Percentiles rank a stretch among this genome's conserved stretches.
These are phyloP conservation scores for Tridacna gigas DNA, from an alignment of 2,888 invertebrate species.

Conservation along the genomic window DNA sequence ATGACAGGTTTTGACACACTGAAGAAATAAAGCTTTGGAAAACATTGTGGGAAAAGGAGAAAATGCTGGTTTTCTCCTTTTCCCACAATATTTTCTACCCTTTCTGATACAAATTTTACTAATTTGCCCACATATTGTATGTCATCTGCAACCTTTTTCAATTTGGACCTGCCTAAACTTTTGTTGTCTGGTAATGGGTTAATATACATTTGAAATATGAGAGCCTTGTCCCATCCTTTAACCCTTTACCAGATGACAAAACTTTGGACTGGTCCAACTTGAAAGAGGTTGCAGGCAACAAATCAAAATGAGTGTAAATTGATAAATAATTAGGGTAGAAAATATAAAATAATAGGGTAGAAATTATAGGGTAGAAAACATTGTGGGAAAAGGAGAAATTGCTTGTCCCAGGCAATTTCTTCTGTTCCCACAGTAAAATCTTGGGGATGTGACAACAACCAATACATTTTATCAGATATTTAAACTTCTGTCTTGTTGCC, in stretches of 20 bases:
- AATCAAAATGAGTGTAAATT: neutral
- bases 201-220: neutral
- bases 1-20: too few species aligned
- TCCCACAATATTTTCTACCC: too few species aligned
- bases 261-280: slow-evolving; percentile 1
- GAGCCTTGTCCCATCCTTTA: neutral
- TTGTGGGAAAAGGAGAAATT: neutral
- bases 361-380: neutral
- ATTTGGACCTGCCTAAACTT: neutral
- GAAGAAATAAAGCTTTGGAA: too few species aligned
- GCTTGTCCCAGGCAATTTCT: neutral
- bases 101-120: too few species aligned
- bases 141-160: neutral
- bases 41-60: too few species aligned
- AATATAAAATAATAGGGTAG: neutral
- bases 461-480: too few species aligned
- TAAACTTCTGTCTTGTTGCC: too few species aligned
- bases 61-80: too few species aligned
- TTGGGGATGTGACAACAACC: neutral
- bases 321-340: neutral
- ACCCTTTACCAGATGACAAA: neutral
- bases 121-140: too few species aligned
- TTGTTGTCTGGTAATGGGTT: neutral
- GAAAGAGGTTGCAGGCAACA: neutral
- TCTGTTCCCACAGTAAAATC: neutral